Evolutionary conservation across 2,113 vertebrate species (phyloP).

Genomic region (Lampris incognitus): DNA sequence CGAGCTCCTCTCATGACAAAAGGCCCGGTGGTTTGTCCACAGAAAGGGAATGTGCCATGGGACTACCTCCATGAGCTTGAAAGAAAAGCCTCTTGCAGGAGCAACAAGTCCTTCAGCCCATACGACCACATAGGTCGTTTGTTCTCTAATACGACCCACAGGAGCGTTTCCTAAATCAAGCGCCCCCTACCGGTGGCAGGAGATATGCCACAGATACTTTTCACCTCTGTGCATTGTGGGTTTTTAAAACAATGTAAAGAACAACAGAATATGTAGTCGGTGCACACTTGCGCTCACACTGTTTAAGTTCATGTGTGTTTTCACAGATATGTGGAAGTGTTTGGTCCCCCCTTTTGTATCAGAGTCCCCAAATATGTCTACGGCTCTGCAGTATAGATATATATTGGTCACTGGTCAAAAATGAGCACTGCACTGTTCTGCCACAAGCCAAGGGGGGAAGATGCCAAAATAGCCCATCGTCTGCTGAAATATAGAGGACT

Average conservation of each 20-base stretch:
- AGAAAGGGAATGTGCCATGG: background rate
- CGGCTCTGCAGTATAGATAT: background rate
- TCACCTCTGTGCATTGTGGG: too few relatives aligned
- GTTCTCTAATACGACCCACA: too few relatives aligned
- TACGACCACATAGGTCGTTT: too few relatives aligned
- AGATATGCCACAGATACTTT: too few relatives aligned
- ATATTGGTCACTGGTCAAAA: constrained; percentile 1
- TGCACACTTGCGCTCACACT: too few relatives aligned
- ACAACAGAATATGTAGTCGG: too few relatives aligned
- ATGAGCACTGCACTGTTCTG: background rate
- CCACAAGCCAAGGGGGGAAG: constrained; percentile 3
- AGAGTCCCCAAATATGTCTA: background rate
- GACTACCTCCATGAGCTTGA: background rate
- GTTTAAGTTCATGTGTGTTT: too few relatives aligned
- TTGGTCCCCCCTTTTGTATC: background rate
- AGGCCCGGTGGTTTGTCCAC: constrained; percentile 32
- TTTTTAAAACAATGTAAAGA: too few relatives aligned
- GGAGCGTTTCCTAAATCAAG: too few relatives aligned
- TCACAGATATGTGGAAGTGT: too few relatives aligned
- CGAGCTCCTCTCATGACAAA: constrained; percentile 57
- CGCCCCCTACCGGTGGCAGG: too few relatives aligned
- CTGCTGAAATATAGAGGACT: constrained; percentile 11
- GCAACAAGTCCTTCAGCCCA: too few relatives aligned
- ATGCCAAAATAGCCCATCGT: background rate
- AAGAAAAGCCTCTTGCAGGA: constrained; percentile 52